phyloP scores from a whole-genome alignment of 1,140 invertebrate genomes.

The Drosophila asahinai region DNA sequence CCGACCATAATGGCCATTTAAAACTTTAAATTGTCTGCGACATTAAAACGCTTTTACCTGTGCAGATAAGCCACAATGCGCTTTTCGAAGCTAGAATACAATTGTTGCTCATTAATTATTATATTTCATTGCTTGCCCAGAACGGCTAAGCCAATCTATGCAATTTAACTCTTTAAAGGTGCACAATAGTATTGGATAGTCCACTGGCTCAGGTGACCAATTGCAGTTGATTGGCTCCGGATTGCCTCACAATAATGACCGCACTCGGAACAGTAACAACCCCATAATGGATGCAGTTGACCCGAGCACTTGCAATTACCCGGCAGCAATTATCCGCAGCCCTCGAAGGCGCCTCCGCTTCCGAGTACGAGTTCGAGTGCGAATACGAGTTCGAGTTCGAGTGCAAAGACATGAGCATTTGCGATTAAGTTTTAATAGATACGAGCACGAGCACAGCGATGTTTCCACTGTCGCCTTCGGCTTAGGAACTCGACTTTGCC shows the following conservation, averaged over 20 bases:
- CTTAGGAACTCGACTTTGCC: slow-evolving; percentile 46
- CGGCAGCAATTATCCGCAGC: slow-evolving; percentile 22
- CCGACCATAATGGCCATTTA: background rate
- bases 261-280: slow-evolving; percentile 1
- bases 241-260: slow-evolving; percentile 23
- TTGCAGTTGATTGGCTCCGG: slow-evolving; percentile 2
- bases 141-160: too few relatives aligned
- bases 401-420: background rate
- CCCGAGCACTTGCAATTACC: slow-evolving; percentile 34
- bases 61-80: background rate
- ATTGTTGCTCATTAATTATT: background rate
- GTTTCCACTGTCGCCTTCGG: slow-evolving; percentile 10
- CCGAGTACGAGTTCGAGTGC: background rate
- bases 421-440: slow-evolving; percentile 66
- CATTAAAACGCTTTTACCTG: slow-evolving; percentile 10
- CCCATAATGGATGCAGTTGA: slow-evolving; percentile 17
- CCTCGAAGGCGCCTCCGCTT: slow-evolving; percentile 5
- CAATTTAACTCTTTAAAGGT: background rate
- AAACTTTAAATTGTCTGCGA: slow-evolving; percentile 4
- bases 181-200: background rate
- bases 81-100: background rate
- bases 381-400: background rate
- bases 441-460: slow-evolving; percentile 7
- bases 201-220: slow-evolving; percentile 3
- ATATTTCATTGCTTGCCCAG: background rate